Percentiles rank a stretch among this genome's conserved stretches.
Evolutionary conservation across 1,140 invertebrate genomes (phyloP).

Genomic region (Lordiphosa mommai): DNA sequence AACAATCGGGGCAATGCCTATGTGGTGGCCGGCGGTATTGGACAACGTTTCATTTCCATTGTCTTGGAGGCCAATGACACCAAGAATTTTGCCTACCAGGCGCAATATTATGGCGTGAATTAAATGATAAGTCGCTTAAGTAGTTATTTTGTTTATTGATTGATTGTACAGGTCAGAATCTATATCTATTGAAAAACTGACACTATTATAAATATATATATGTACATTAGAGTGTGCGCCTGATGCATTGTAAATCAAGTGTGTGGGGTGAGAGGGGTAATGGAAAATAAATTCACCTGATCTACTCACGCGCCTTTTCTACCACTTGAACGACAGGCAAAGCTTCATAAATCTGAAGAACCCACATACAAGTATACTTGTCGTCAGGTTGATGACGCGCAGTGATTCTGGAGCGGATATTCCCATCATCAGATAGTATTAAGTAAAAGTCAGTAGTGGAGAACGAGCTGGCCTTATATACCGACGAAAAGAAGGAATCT

Average conservation of each 20-base stretch:
- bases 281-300: constrained; percentile 30
- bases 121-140: not conserved
- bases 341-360: constrained; percentile 43
- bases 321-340: constrained; percentile 19
- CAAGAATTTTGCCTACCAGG: constrained; percentile 58
- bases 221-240: no score
- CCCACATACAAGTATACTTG: constrained; percentile 14
- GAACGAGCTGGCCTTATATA: no score
- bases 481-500: no score
- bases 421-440: not conserved
- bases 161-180: not conserved
- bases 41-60: constrained; percentile 67
- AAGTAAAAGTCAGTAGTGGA: constrained; percentile 10
- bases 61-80: constrained; percentile 64
- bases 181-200: no score
- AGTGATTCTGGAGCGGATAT: not conserved
- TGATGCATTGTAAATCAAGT: not conserved
- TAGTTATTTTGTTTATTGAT: not conserved
- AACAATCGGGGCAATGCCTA: constrained; percentile 60
- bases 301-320: constrained; percentile 48
- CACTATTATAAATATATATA: no score
- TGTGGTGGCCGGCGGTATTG: constrained; percentile 69
- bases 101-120: constrained; percentile 50
- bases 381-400: constrained; percentile 1
- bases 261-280: not conserved